Evolutionary conservation across 2,797 vertebrate genomes (phyloP).

Genomic region (Lutjanus campechanus): DNA sequence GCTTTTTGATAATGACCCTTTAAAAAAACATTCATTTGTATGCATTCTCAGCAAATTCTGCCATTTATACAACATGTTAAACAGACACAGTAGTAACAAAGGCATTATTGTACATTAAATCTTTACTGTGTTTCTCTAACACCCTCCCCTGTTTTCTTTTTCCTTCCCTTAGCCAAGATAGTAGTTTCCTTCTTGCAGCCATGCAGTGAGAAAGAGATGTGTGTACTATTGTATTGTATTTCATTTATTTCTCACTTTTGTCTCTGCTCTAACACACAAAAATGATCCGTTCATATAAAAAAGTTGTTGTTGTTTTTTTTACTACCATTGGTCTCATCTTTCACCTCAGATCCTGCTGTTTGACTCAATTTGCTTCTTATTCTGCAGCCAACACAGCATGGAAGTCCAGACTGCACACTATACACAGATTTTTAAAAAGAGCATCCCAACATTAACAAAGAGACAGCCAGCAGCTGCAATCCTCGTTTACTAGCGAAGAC

Average conservation of each 20-base stretch:
- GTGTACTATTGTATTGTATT: not conserved
- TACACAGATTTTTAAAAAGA: slow-evolving; percentile 37
- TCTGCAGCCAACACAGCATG: slow-evolving; percentile 49
- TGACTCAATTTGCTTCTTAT: slow-evolving; percentile 43
- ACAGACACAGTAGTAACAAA: not conserved
- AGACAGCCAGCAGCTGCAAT: slow-evolving; percentile 26
- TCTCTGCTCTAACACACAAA: not conserved
- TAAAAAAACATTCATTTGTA: not conserved
- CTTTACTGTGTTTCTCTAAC: not conserved
- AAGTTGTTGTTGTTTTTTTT: not conserved
- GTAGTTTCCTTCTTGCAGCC: not conserved
- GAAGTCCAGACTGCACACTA: slow-evolving; percentile 1
- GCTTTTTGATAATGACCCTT: no score
- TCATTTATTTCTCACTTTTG: not conserved
- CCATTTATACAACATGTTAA: not conserved
- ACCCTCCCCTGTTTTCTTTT: not conserved
- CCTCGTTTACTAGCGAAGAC: not conserved
- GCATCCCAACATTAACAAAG: slow-evolving; percentile 30
- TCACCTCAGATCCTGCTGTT: slow-evolving; percentile 35
- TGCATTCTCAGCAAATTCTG: not conserved
- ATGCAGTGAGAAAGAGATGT: not conserved
- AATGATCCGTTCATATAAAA: not conserved
- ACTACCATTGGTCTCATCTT: slow-evolving; percentile 28
- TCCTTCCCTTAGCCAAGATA: not conserved
- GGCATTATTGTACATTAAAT: not conserved